phyloP scores from a whole-genome alignment of 2,888 invertebrate species.

The Chymomyza procnemis region DNA sequence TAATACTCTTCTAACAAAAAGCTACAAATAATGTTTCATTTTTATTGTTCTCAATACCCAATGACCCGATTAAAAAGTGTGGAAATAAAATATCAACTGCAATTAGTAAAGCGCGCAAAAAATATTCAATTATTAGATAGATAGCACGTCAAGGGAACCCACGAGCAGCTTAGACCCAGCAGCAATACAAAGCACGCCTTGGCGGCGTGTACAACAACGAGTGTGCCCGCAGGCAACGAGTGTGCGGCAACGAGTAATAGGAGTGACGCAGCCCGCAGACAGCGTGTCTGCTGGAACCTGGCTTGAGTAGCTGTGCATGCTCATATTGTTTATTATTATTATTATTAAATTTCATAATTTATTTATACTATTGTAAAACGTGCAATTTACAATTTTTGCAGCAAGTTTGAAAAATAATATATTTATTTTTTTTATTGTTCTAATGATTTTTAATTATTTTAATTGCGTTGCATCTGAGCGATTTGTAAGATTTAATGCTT shows the following conservation, averaged over 20 bases:
- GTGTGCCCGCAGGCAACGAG: background rate
- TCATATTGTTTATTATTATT: constrained; percentile 16
- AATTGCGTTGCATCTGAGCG: constrained; percentile 63
- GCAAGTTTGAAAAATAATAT: constrained; percentile 10
- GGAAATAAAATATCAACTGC: constrained; percentile 58
- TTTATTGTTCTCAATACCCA: constrained; percentile 44
- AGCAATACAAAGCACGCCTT: constrained; percentile 45
- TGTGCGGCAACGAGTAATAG: background rate
- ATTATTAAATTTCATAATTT: constrained; percentile 16
- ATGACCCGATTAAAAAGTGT: constrained; percentile 60
- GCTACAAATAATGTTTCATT: background rate
- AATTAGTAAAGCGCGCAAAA: constrained; percentile 51
- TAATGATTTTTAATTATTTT: constrained; percentile 53
- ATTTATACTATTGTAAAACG: constrained; percentile 45
- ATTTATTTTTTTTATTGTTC: constrained; percentile 10
- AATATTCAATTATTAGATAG: constrained; percentile 23
- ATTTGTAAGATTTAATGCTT: constrained; percentile 27
- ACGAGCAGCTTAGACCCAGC: constrained; percentile 2
- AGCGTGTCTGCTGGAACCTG: constrained; percentile 43
- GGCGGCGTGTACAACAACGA: constrained; percentile 36
- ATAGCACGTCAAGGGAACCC: constrained; percentile 24
- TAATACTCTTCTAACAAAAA: background rate
- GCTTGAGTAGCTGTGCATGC: constrained; percentile 16
- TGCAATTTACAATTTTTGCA: constrained; percentile 56
- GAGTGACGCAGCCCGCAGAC: constrained; percentile 65